Conservation (phyloP, 2,113 vertebrate genomes). For the Apeltes quadracus region DNA sequence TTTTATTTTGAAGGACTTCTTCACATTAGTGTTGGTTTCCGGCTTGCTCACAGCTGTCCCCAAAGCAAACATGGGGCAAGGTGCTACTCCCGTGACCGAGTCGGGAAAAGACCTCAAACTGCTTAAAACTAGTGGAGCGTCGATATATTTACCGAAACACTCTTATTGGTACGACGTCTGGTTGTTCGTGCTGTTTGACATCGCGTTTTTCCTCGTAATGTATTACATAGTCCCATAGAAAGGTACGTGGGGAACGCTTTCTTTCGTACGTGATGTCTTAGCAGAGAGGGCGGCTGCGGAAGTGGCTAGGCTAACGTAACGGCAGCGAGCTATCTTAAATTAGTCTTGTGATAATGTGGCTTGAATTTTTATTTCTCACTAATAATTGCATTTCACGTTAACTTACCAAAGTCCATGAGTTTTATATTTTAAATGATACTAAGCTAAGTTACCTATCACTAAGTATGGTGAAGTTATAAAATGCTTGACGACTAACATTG, state of each 20-base stretch:
- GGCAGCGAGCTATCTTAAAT: neutral
- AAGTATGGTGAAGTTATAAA: no score
- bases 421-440: neutral
- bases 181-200: constrained; percentile 86
- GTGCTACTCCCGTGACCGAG: neutral
- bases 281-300: constrained; percentile 50
- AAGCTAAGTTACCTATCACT: no score
- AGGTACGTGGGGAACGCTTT: constrained; percentile 58
- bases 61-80: constrained; percentile 30
- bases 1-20: neutral
- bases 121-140: neutral
- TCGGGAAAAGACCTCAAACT: neutral
- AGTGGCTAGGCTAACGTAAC: constrained; percentile 6
- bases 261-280: neutral
- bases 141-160: constrained; percentile 74
- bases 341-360: neutral
- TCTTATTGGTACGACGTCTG: constrained; percentile 94
- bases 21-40: neutral
- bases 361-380: neutral
- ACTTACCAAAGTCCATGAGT: neutral
- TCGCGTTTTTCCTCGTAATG: constrained; percentile 83
- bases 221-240: constrained; percentile 77
- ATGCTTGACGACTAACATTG: no score
- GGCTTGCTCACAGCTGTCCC: neutral
- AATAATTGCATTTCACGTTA: rapidly evolving